phyloP scores from a whole-genome alignment of 2,797 vertebrate genomes.

The Parauchenoglanis punctatus region DNA sequence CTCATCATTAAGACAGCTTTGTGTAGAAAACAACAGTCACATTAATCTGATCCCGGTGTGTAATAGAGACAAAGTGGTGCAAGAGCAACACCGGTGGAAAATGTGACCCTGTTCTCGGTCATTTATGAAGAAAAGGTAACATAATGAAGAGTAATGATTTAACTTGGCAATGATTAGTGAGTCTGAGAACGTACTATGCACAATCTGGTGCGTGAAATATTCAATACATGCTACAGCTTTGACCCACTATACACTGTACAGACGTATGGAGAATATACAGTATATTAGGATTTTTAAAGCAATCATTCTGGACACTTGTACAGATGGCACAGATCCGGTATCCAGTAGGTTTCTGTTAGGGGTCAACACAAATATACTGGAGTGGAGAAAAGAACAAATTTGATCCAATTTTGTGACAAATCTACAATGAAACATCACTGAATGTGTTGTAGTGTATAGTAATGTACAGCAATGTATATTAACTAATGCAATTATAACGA shows the following conservation, averaged over 20 bases:
- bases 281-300: not conserved
- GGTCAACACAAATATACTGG: no score
- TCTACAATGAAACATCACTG: not conserved
- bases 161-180: not conserved
- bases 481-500: not conserved
- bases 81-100: conserved; percentile 6
- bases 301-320: not conserved
- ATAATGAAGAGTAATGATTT: conserved; percentile 4
- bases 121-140: not conserved
- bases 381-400: not conserved
- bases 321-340: not conserved
- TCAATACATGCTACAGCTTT: not conserved
- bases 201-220: not conserved
- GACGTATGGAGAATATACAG: not conserved
- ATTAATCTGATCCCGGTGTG: conserved; percentile 16
- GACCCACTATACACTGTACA: not conserved
- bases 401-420: not conserved
- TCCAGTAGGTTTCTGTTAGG: not conserved
- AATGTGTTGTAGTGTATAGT: not conserved
- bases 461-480: not conserved
- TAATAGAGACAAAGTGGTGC: conserved; percentile 17
- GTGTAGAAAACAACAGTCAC: not conserved
- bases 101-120: not conserved
- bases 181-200: not conserved
- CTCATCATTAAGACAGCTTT: not conserved